Conservation (phyloP, 2,113 vertebrate genomes). For the Eubucco bourcierii region DNA sequence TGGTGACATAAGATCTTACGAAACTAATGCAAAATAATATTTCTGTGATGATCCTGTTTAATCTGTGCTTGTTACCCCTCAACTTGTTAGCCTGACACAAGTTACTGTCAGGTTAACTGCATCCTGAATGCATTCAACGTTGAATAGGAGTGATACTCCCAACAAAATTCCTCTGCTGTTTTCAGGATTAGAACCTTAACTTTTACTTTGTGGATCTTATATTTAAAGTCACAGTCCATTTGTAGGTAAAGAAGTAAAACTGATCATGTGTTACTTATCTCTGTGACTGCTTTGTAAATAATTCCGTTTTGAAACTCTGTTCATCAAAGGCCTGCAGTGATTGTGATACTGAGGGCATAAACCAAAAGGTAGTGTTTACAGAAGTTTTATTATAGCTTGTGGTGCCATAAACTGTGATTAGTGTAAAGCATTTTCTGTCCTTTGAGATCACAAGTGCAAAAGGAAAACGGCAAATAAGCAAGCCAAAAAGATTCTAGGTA, state of each 20-base stretch:
- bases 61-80: neutral
- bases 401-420: conserved; percentile 48
- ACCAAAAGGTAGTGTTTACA: conserved; percentile 44
- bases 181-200: neutral
- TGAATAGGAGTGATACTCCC: neutral
- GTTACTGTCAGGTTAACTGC: neutral
- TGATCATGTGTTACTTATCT: neutral
- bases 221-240: neutral
- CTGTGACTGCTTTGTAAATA: neutral
- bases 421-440: conserved; percentile 52
- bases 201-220: neutral
- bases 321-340: conserved; percentile 49
- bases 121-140: neutral
- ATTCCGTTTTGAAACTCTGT: conserved; percentile 35
- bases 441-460: conserved; percentile 20
- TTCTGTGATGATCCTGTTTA: neutral
- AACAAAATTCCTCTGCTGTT: neutral
- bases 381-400: conserved; percentile 49
- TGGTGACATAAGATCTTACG: neutral
- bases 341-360: conserved; percentile 32
- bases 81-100: neutral
- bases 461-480: conserved; percentile 32
- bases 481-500: neutral
- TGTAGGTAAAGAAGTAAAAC: neutral
- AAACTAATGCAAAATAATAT: neutral